Conservation (phyloP, 2,797 vertebrate genomes). For the Liparis tanakae region DNA sequence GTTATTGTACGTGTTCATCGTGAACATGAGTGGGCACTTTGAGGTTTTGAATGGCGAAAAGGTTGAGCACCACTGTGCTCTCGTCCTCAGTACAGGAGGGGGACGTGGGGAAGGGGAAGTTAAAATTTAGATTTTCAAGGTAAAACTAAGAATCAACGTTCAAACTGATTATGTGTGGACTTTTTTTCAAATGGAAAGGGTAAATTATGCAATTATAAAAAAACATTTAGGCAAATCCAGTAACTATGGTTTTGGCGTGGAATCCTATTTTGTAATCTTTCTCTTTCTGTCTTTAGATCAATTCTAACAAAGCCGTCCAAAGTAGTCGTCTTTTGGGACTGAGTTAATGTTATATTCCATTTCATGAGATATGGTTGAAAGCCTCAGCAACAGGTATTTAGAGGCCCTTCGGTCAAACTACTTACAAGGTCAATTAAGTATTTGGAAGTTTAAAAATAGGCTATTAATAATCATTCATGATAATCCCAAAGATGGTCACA, state of each 20-base stretch:
- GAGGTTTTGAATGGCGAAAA: background rate
- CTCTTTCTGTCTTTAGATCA: background rate
- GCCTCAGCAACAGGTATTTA: background rate
- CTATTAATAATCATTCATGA: background rate
- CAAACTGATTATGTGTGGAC: background rate
- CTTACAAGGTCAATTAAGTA: background rate
- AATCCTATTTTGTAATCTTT: background rate
- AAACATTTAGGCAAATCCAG: background rate
- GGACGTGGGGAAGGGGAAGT: no score
- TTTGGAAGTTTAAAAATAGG: background rate
- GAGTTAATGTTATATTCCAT: background rate
- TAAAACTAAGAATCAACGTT: background rate
- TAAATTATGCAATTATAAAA: constrained; percentile 20
- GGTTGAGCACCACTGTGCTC: constrained; percentile 12
- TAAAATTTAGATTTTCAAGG: constrained; percentile 7
- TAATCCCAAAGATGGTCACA: constrained; percentile 16
- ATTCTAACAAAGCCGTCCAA: background rate
- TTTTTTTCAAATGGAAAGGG: background rate
- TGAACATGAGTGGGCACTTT: background rate
- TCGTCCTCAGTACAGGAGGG: no score
- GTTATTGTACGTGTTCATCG: background rate
- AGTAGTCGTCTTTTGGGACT: background rate
- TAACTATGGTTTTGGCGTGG: background rate
- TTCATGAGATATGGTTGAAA: background rate
- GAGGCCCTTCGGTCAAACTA: background rate